Evolutionary conservation across 1,140 invertebrate species (phyloP), one percentile per base, ranked within the genome.

Genomic region (Agrilus planipennis): DNA sequence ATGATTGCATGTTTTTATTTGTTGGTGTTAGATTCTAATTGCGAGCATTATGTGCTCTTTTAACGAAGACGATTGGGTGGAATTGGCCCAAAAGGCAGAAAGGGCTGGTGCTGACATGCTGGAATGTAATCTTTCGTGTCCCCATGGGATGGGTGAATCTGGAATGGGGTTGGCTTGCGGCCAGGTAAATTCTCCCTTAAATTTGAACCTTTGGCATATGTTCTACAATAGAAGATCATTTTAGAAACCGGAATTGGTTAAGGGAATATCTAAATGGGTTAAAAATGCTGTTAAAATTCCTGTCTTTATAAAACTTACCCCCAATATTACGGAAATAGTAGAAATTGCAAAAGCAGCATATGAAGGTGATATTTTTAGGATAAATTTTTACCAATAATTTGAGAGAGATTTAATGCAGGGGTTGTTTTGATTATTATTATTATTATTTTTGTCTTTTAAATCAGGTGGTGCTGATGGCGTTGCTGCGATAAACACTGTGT

Each of bases 101-200:
- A 69, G 72, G 3, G 75, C 89, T 9, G 94, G 94, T 2, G 79
- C 93, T 1, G 91, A 98, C 70, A 92, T 89, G 1, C 66, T 99
- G 3, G 95, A 99, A 63, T 63, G 98, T 22, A 99, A 99, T 71
- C 63, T 99, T 4, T 95, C 89, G 0, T 98, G 95, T 68, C 94
- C 95, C 1, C 94, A 99, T 68, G 95, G 95, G 17, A 97, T 99
- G 91, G 92, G 89, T 2, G 91, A 95, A 70, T 75, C 86, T 38
- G 92, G 92, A 34, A 97, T 99, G 94, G 94, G 94, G 0, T 60
- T 99, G 18, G 94, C 93, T 21, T 98, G 93, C 68, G 95, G 94
- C 44, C 91, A 95, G 72, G 84, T 88, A 59, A 57, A 23, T 41
- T 28, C 22, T 34, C 41, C 29, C 34, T n/a, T 29, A 19, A 14